These are phyloP conservation scores for Nephila pilipes DNA, from an alignment of 1,140 invertebrate genomes.

Conservation along the genomic window DNA sequence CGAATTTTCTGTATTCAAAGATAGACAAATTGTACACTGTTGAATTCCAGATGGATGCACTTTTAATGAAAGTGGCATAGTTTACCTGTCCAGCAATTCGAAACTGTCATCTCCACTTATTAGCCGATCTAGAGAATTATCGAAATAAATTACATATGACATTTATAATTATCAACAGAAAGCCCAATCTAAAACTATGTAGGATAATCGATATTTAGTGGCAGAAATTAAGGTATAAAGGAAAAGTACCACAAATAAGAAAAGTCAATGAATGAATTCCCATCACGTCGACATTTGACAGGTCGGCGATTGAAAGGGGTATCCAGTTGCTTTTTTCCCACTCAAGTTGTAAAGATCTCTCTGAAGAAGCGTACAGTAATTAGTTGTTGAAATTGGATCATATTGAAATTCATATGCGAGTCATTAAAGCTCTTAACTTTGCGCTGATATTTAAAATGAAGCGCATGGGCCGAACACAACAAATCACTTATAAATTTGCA, in stretches of 20 bases:
- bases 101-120: not conserved
- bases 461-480: not conserved
- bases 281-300: not conserved
- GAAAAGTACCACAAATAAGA: not conserved
- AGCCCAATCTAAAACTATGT: not conserved
- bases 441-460: not conserved
- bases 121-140: not conserved
- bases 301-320: conserved; percentile 13
- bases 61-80: not conserved
- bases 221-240: not conserved
- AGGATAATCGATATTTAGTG: too few relatives aligned
- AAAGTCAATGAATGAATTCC: not conserved
- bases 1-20: too few relatives aligned
- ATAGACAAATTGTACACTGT: not conserved
- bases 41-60: not conserved
- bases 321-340: conserved; percentile 6
- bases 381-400: not conserved
- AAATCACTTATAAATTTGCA: not conserved
- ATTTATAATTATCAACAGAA: not conserved
- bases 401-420: not conserved
- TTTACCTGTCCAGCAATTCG: not conserved
- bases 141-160: not conserved
- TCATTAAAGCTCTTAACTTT: not conserved
- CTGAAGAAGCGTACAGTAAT: not conserved
- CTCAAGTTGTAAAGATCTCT: not conserved